Conservation (phyloP, 2,113 vertebrate genomes). For the Notothenia rossii region DNA sequence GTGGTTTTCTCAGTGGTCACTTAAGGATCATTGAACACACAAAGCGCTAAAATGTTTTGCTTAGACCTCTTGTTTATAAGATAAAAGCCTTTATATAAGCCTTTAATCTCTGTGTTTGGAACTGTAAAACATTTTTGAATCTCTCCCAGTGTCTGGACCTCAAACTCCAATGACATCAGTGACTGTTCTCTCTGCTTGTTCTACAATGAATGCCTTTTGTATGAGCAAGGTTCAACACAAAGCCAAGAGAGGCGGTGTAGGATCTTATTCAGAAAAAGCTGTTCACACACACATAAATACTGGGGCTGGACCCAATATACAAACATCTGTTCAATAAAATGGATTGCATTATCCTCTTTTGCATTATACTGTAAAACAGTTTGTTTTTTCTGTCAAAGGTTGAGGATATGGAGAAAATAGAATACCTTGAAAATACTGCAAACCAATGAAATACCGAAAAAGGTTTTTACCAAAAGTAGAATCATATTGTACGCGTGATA, state of each 20-base stretch:
- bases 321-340: conserved; percentile 18
- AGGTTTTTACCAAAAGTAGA: background rate
- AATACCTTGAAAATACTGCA: conserved; percentile 2
- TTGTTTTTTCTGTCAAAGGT: background rate
- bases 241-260: conserved; percentile 36
- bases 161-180: conserved; percentile 68
- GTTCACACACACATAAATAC: conserved; percentile 22
- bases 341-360: conserved; percentile 11
- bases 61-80: conserved; percentile 71
- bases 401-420: background rate
- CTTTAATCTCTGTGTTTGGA: conserved; percentile 78
- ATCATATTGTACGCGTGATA: background rate
- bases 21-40: conserved; percentile 71
- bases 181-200: conserved; percentile 33
- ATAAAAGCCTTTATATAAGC: conserved; percentile 70
- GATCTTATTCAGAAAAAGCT: conserved; percentile 56
- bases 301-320: background rate
- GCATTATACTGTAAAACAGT: background rate
- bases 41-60: conserved; percentile 70
- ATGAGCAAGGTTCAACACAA: conserved; percentile 49
- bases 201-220: conserved; percentile 64
- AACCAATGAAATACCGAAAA: background rate
- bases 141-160: conserved; percentile 63
- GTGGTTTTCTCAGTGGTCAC: conserved; percentile 72
- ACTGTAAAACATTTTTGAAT: conserved; percentile 76